These are phyloP conservation scores for Charina bottae DNA, from an alignment of 2,113 vertebrate genomes.

Conservation along the genomic window DNA sequence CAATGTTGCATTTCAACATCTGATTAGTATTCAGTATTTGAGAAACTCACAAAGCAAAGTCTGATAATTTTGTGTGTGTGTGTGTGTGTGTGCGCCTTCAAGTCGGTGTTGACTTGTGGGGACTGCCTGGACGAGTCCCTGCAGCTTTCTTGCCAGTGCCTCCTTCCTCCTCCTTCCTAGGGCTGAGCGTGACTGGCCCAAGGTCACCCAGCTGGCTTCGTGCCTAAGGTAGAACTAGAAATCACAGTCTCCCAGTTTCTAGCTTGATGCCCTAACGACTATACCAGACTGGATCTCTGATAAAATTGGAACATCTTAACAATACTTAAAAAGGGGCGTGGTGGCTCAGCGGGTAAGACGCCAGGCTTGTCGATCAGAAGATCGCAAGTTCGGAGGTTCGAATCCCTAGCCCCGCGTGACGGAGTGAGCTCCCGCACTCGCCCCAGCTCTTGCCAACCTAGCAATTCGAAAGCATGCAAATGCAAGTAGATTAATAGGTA, in stretches of 20 bases:
- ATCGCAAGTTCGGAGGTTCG: too few species aligned
- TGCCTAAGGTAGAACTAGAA: background rate
- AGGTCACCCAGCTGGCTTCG: background rate
- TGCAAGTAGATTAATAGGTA: too few species aligned
- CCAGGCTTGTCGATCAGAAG: too few species aligned
- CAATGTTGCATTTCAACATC: background rate
- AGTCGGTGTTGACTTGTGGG: background rate
- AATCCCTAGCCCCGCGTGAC: too few species aligned
- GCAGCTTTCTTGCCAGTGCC: background rate
- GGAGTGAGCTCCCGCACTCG: too few species aligned
- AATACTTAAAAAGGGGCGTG: too few species aligned
- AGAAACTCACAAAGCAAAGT: background rate
- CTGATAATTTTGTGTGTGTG: background rate
- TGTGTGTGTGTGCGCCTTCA: background rate
- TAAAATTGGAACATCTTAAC: background rate
- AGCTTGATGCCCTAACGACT: background rate
- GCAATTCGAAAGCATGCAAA: too few species aligned
- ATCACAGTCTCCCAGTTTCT: background rate
- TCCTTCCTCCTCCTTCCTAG: background rate
- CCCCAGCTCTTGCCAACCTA: too few species aligned
- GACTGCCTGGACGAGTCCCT: background rate
- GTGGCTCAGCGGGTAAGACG: too few species aligned
- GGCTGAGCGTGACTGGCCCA: background rate
- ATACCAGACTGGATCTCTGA: background rate
- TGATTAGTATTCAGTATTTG: background rate